Percentiles rank a stretch among this genome's conserved stretches.
Evolutionary conservation across 2,888 invertebrate species (phyloP).

Genomic region (Heliconius erato): DNA sequence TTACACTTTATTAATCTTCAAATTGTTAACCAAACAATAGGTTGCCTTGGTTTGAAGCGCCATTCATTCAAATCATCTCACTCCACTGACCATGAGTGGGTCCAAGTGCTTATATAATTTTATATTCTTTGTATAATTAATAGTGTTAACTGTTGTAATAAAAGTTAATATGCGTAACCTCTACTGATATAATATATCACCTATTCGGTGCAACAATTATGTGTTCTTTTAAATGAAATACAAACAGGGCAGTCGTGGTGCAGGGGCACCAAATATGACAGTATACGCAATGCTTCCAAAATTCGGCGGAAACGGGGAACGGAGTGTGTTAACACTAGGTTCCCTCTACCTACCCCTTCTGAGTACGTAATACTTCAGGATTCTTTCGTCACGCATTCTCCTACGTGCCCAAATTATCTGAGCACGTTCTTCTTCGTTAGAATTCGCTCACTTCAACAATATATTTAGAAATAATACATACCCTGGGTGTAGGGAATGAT

Average conservation of each 20-base stretch:
- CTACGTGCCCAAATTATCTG: too few relatives aligned
- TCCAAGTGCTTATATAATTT: conserved; percentile 14
- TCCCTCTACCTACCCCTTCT: too few relatives aligned
- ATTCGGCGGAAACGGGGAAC: too few relatives aligned
- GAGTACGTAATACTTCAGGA: too few relatives aligned
- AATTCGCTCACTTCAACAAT: too few relatives aligned
- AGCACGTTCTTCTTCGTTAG: too few relatives aligned
- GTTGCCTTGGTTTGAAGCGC: conserved; percentile 26
- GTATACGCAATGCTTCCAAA: too few relatives aligned
- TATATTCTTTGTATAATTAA: conserved; percentile 14
- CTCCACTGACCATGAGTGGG: conserved; percentile 22
- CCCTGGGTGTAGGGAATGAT: conserved; percentile 79
- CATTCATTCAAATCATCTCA: conserved; percentile 34
- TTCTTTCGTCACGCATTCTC: too few relatives aligned
- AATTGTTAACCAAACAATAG: conserved; percentile 33
- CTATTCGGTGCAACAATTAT: neutral
- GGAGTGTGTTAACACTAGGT: too few relatives aligned
- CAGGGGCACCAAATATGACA: too few relatives aligned
- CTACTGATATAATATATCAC: neutral
- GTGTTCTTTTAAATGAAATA: neutral
- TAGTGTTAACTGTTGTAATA: conserved; percentile 17
- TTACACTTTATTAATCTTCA: neutral
- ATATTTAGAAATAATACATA: conserved; percentile 34
- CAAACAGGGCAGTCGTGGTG: too few relatives aligned
- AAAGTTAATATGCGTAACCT: neutral